Conservation (phyloP, 2,797 vertebrate species). For the Sebastes goodei region DNA sequence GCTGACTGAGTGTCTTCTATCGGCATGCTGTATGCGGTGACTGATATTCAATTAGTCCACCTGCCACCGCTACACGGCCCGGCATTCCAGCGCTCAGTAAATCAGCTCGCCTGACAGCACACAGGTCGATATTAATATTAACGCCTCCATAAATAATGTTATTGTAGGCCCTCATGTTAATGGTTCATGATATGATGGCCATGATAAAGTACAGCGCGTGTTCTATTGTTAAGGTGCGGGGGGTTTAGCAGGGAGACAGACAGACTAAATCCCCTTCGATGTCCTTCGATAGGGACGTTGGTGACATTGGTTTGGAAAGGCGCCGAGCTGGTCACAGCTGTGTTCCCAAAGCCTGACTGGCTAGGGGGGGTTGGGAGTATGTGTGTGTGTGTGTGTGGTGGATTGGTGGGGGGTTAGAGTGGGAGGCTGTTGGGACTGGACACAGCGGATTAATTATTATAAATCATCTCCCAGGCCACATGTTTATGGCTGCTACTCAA, state of each 20-base stretch:
- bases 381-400: slow-evolving; percentile 21
- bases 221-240: slow-evolving; percentile 47
- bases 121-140: slow-evolving; percentile 80
- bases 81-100: slow-evolving; percentile 59
- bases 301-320: slow-evolving; percentile 77
- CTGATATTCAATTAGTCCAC: slow-evolving; percentile 76
- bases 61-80: slow-evolving; percentile 60
- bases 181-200: slow-evolving; percentile 69
- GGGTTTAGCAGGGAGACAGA: slow-evolving; percentile 51
- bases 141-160: slow-evolving; percentile 79
- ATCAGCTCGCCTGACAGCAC: slow-evolving; percentile 71
- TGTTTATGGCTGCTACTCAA: slow-evolving; percentile 65
- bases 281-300: slow-evolving; percentile 73
- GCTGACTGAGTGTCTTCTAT: slow-evolving; percentile 44
- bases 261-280: slow-evolving; percentile 66
- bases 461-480: slow-evolving; percentile 75
- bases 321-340: slow-evolving; percentile 78
- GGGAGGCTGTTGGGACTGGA: slow-evolving; percentile 57
- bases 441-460: slow-evolving; percentile 81
- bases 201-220: slow-evolving; percentile 55
- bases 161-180: slow-evolving; percentile 73
- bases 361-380: slow-evolving; percentile 23
- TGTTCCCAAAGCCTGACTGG: slow-evolving; percentile 60
- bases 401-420: slow-evolving; percentile 43
- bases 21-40: slow-evolving; percentile 38